Base-by-base conservation (phyloP, 2,888 invertebrate species). In the Seladonia tumulorum region DNA sequence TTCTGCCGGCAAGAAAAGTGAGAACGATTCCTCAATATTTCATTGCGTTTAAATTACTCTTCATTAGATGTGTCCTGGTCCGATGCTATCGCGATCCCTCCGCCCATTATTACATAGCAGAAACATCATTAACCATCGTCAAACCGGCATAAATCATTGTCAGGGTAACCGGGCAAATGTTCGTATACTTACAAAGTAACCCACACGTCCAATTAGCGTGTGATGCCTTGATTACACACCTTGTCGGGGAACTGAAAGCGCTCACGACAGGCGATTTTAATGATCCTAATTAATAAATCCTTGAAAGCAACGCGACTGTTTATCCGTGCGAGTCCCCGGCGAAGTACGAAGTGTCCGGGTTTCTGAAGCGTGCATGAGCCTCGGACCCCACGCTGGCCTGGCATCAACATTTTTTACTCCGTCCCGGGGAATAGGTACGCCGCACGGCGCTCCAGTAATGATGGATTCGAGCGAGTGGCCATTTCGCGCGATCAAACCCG, bases 311-410 rank as follows among this genome's bases (percentile, higher is more conserved):
- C 39, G 81, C 77, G 76, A 91, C 90, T 90, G 91, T 92, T 92
- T 87, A 88, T 87, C 79, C 88, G 88, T 86, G 86, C 72, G 81
- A 80, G 74, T 83, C 80, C 85, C 72, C 86, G 86, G 87, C 85
- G 87, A 82, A 89, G 88, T 87, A 83, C 88, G 66, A 91, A 91
- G 91, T 92, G 89, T 91, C 90, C 90, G 89, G 87, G 91, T 91
- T 92, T 88, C 86, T 88, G 90, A 90, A 91, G 89, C 92, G 91
- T 89, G 91, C 92, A 90, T 89, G 87, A 92, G 89, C 83, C 83
- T 88, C 87, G 66, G 93, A 92, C 93, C 92, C 90, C 92, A 92
- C 92, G 93, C 92, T 93, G 92, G 87, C 87, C 92, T 90, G 90
- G 89, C 92, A 87, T 92, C 90, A 88, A 84, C 84, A 91, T 92